Percentiles rank a stretch among this genome's conserved stretches.
Conservation (phyloP, 2,113 vertebrate species). For the Oreochromis tanganicae region DNA sequence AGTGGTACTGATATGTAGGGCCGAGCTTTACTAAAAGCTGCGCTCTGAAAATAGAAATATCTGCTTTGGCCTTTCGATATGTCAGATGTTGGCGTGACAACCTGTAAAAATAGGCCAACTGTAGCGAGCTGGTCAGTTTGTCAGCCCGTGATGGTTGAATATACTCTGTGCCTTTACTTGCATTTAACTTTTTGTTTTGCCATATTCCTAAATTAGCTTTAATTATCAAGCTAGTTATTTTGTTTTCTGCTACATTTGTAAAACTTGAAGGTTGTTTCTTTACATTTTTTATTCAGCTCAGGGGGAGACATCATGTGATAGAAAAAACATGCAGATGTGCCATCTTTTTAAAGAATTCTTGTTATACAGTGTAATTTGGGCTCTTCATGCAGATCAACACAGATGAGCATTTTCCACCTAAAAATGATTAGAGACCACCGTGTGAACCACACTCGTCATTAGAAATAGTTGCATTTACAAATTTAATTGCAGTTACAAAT, state of each 20-base stretch:
- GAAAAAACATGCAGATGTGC: neutral
- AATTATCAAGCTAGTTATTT: neutral
- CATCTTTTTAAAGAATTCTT: neutral
- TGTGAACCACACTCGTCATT: neutral
- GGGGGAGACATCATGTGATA: neutral
- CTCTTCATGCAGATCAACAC: neutral
- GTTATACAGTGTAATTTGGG: neutral
- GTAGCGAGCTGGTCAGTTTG: constrained; percentile 20
- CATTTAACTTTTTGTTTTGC: neutral
- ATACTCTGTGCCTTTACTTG: neutral
- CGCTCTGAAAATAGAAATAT: constrained; percentile 26
- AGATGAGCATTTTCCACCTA: neutral
- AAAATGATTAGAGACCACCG: neutral
- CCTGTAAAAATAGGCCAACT: constrained; percentile 29
- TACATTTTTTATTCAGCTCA: neutral
- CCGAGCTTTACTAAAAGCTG: constrained; percentile 31
- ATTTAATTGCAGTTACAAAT: neutral
- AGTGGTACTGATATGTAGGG: constrained; percentile 4
- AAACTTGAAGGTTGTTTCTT: neutral
- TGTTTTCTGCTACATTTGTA: neutral
- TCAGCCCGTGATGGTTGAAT: neutral
- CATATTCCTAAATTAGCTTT: neutral
- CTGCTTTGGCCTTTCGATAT: neutral
- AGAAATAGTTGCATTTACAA: neutral
- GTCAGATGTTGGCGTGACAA: neutral